Evolutionary conservation across 1,140 invertebrate genomes (phyloP).

Genomic region (Euura lappo): DNA sequence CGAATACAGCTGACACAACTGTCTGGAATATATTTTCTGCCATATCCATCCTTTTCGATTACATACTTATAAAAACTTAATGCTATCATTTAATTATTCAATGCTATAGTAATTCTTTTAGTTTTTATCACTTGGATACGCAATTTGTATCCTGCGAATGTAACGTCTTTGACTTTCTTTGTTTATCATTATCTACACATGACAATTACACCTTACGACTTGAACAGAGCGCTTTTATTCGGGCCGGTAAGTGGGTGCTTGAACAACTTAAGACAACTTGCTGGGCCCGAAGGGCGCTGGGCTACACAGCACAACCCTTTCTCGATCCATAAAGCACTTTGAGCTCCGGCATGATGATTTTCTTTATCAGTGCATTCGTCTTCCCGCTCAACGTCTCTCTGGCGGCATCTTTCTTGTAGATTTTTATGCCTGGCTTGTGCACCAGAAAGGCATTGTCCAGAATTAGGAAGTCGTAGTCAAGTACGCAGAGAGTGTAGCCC

Average conservation of each 20-base stretch:
- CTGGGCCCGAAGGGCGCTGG: constrained; percentile 27
- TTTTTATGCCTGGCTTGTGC: constrained; percentile 86
- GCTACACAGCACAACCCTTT: constrained; percentile 81
- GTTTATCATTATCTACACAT: no score
- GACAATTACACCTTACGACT: neutral
- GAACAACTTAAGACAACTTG: constrained; percentile 1
- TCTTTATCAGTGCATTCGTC: constrained; percentile 80
- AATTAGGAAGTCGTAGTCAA: constrained; percentile 90
- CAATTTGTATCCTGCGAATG: no score
- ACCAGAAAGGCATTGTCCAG: constrained; percentile 89
- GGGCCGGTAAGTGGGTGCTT: constrained; percentile 2
- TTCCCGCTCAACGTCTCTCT: constrained; percentile 76
- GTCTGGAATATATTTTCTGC: no score
- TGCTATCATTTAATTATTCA: no score
- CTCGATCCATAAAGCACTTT: constrained; percentile 81
- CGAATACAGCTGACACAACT: no score
- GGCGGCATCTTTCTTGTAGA: constrained; percentile 76
- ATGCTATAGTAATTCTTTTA: no score
- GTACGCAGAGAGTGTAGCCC: constrained; percentile 85
- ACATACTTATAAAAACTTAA: no score
- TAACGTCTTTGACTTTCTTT: no score
- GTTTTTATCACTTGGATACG: no score
- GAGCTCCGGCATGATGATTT: constrained; percentile 83
- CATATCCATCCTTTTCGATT: no score
- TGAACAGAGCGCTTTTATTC: neutral